phyloP scores from a whole-genome alignment of 2,113 vertebrate species.

The Lycocorax pyrrhopterus region DNA sequence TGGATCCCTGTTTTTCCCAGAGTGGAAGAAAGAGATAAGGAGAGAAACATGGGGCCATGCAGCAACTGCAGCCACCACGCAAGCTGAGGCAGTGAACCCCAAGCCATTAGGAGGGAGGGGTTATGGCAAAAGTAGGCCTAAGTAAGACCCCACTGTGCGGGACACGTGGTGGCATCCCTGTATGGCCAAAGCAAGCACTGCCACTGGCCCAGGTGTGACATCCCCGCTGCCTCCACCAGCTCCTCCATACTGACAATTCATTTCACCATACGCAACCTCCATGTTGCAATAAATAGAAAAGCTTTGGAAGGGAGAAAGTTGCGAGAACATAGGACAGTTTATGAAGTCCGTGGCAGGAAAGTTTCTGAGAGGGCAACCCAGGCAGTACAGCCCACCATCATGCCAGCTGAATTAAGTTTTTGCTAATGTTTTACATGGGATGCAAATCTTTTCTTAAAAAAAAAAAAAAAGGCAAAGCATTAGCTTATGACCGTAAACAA shows the following conservation, averaged over 20 bases:
- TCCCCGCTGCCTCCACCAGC: background rate
- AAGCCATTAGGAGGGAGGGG: background rate
- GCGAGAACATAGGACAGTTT: background rate
- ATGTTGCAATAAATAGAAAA: rapidly evolving
- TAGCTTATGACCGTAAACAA: background rate
- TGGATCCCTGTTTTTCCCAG: background rate
- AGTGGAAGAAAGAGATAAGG: background rate
- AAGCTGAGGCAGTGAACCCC: rapidly evolving
- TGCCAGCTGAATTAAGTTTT: background rate
- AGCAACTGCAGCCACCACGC: background rate
- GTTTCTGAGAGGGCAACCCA: background rate
- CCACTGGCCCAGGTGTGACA: background rate
- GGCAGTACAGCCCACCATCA: background rate
- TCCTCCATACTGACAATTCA: background rate
- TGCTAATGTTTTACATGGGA: background rate
- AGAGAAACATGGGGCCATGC: rapidly evolving
- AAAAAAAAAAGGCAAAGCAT: background rate
- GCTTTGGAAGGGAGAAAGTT: background rate
- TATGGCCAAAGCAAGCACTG: background rate
- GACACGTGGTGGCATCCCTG: background rate
- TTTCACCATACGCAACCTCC: rapidly evolving
- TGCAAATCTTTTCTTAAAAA: background rate
- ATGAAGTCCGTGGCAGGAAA: background rate
- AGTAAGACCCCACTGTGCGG: background rate
- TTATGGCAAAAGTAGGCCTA: background rate